Conservation (phyloP, 2,113 vertebrate species). For the Oxygymnocypris stewartii region DNA sequence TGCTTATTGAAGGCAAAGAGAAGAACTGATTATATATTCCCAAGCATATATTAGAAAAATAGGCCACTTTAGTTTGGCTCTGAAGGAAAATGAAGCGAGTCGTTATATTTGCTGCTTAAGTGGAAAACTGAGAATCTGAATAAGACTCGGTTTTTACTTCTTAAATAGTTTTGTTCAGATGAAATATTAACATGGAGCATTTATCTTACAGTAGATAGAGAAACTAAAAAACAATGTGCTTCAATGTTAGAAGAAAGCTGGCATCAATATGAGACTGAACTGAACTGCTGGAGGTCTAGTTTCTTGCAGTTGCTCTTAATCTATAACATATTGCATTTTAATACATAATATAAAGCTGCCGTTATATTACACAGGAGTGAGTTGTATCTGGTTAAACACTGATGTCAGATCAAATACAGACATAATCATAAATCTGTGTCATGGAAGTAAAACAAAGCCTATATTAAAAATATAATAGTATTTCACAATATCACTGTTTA, state of each 20-base stretch:
- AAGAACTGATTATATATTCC: background rate
- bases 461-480: no score
- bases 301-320: no score
- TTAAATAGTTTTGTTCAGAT: background rate
- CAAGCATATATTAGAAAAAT: background rate
- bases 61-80: slow-evolving; percentile 19
- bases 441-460: no score
- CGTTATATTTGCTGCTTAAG: slow-evolving; percentile 49
- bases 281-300: background rate
- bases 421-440: no score
- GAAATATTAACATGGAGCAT: background rate
- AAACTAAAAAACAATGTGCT: background rate
- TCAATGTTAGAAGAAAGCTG: background rate
- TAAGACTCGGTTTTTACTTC: slow-evolving; percentile 21
- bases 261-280: background rate
- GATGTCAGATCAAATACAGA: no score
- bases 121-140: slow-evolving; percentile 47
- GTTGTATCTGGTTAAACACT: no score
- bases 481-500: no score
- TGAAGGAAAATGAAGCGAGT: slow-evolving; percentile 22
- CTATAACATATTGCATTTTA: no score
- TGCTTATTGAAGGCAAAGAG: background rate
- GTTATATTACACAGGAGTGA: no score
- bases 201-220: background rate
- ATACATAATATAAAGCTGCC: no score